A percentile compares a stretch with the other conserved stretches of the same genome.
These are phyloP conservation scores for Hirudinaria manillensis DNA, from an alignment of 2,888 invertebrate genomes.

Conservation along the genomic window DNA sequence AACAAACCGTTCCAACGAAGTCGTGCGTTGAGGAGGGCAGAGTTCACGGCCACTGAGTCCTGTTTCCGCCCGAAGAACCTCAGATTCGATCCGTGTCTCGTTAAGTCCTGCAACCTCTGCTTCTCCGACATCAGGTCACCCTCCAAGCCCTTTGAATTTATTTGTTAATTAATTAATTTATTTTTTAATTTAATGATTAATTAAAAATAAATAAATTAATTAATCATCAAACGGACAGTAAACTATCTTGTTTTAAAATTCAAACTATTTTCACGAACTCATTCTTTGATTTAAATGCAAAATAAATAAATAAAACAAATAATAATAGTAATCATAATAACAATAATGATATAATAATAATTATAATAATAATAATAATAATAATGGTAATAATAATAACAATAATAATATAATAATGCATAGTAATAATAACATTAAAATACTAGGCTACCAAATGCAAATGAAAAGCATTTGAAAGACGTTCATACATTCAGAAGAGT, in stretches of 20 bases:
- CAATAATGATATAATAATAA: too few species aligned
- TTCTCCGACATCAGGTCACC: neutral
- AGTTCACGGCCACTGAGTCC: constrained; percentile 44
- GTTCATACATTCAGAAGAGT: too few species aligned
- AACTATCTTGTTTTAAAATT: neutral
- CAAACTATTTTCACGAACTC: neutral
- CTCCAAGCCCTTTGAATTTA: neutral
- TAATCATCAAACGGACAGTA: neutral
- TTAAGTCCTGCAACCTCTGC: constrained; percentile 3
- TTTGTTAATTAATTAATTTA: neutral
- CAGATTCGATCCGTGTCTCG: constrained; percentile 6
- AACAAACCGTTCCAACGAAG: constrained; percentile 53
- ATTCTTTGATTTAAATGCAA: too few species aligned
- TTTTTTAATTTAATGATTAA: neutral
- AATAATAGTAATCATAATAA: too few species aligned
- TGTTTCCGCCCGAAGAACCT: constrained; percentile 18
- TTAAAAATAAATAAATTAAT: neutral
- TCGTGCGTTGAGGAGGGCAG: constrained; percentile 50
- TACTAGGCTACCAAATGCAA: too few species aligned
- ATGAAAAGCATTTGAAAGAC: too few species aligned
- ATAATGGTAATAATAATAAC: neutral
- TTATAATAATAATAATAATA: too few species aligned
- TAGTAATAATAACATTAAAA: too few species aligned
- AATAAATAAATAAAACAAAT: too few species aligned
- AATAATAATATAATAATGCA: neutral